These are phyloP conservation scores for Oryctolagus cuniculus DNA, from an alignment of 2,113 vertebrate genomes.

Conservation along the genomic window DNA sequence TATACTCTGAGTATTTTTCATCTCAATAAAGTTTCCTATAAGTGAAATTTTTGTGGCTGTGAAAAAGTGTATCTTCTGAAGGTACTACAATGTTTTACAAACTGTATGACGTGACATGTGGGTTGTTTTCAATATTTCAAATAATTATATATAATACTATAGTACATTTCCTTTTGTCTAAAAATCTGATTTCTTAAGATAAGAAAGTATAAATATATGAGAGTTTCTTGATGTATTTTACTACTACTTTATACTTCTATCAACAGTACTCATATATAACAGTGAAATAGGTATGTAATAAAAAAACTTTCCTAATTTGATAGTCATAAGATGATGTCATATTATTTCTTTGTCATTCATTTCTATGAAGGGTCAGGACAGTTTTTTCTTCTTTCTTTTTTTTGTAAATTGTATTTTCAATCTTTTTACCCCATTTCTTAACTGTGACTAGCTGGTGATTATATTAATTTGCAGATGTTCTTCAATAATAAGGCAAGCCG, in stretches of 20 bases:
- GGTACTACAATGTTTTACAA: background rate
- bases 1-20: background rate
- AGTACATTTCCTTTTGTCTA: background rate
- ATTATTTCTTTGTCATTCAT: background rate
- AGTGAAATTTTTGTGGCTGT: background rate
- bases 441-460: background rate
- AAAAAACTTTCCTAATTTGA: slow-evolving; percentile 8
- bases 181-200: background rate
- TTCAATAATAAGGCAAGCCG: background rate
- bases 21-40: background rate
- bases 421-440: background rate
- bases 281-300: background rate
- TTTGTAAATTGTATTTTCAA: background rate
- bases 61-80: background rate
- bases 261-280: background rate
- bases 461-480: background rate
- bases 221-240: background rate
- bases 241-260: background rate
- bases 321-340: background rate
- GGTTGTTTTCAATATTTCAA: background rate
- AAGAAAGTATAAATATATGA: background rate
- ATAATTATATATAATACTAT: background rate
- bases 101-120: background rate
- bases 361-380: background rate
- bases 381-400: background rate